Evolutionary conservation across 1,140 invertebrate species (phyloP), one percentile per base, ranked within the genome.

Genomic region (Fopius arisanus): DNA sequence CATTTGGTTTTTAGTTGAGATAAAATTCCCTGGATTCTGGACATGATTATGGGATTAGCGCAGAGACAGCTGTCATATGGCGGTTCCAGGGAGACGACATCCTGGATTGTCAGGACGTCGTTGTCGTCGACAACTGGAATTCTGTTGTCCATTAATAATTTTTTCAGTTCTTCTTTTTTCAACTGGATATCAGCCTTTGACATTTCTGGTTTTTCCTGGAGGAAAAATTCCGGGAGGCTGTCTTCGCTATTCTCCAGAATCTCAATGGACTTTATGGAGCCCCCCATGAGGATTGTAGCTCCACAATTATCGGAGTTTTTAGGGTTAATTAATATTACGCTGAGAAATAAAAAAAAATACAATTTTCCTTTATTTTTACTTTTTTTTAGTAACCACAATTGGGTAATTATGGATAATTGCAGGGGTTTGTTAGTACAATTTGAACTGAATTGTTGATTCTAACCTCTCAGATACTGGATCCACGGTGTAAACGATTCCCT

Each of bases 401-500:
- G n/a, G n/a, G n/a, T n/a, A n/a, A n/a, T n/a, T n/a, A 23, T 43
- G 21, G 21, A 21, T 51, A 62, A 41, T 74, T 23, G 28, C 19
- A 28, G 28, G 19, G 69, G 31, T 48, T n/a, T n/a, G 43, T 23
- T 16, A 28, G 10, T 43, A 59, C 31, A 51, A 9, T 9, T 33
- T 33, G 21, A 67, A 69, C 43, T n/a, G 10, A 67, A 63, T 76
- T 12, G 62, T 62, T 19, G 23, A 73, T 73, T 51, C 79, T 84
- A 81, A 88, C 86, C 86, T 88, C 70, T 87, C 83, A 3, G 87
- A 86, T 37, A 87, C 85, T 3, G 87, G 87, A 74, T 88, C 87
- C 5, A 88, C 74, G 0, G 87, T 88, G 70, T 87, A 88, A 70
- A 86, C 79, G 67, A 84, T 75, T 14, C 87, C 87, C 33, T 69